These are phyloP conservation scores for Dione vanillae DNA, from an alignment of 2,888 invertebrate genomes.

Conservation along the genomic window DNA sequence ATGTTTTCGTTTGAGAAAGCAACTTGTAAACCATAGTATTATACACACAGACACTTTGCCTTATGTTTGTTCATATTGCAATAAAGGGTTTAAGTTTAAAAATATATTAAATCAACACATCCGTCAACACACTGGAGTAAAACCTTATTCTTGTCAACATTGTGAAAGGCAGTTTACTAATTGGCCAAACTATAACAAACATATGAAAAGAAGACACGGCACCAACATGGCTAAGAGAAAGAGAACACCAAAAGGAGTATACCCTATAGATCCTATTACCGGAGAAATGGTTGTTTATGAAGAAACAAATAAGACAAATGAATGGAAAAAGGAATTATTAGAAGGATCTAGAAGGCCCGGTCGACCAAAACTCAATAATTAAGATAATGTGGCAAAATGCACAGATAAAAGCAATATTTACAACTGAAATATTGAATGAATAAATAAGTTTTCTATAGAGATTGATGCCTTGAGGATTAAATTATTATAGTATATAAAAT, in stretches of 20 bases:
- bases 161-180: slow-evolving; percentile 90
- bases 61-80: slow-evolving; percentile 89
- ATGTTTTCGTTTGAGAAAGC: slow-evolving; percentile 86
- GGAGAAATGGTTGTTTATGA: slow-evolving; percentile 55
- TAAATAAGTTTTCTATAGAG: background rate
- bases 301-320: slow-evolving; percentile 56
- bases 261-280: slow-evolving; percentile 63
- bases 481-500: too few relatives aligned
- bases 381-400: background rate
- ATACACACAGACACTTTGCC: slow-evolving; percentile 92
- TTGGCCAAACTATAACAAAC: slow-evolving; percentile 93
- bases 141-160: slow-evolving; percentile 89
- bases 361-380: slow-evolving; percentile 37
- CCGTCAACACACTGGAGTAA: slow-evolving; percentile 88
- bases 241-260: slow-evolving; percentile 68
- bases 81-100: slow-evolving; percentile 90
- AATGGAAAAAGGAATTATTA: slow-evolving; percentile 64
- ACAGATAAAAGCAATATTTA: background rate
- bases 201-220: slow-evolving; percentile 90
- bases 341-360: slow-evolving; percentile 39
- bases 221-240: slow-evolving; percentile 77
- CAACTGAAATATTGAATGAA: background rate
- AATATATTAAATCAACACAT: slow-evolving; percentile 89
- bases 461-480: too few relatives aligned
- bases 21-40: slow-evolving; percentile 88